Conservation (phyloP, 37 sponge, comb jelly and placozoan genomes). For the Diacarnus erythraeanus region DNA sequence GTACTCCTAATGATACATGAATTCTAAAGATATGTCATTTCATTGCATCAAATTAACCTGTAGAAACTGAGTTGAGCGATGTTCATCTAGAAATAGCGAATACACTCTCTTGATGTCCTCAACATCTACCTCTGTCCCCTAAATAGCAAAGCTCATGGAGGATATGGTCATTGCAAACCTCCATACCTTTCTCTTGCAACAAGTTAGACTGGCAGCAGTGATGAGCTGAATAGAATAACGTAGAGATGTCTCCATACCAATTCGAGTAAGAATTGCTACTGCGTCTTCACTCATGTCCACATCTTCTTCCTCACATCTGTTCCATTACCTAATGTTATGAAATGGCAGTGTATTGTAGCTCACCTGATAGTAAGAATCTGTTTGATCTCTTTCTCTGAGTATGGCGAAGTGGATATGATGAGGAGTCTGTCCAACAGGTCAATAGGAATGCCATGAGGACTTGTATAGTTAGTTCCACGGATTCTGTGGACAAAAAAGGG, state of each 20-base stretch:
- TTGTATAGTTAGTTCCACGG: slow-evolving; percentile 89
- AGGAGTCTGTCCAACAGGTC: slow-evolving; percentile 96
- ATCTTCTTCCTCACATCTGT: slow-evolving; percentile 98
- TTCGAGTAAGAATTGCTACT: slow-evolving; percentile 83
- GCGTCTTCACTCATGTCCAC: slow-evolving; percentile 98
- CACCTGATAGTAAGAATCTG: slow-evolving; percentile 93
- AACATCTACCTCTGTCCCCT: slow-evolving; percentile 92
- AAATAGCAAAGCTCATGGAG: background rate
- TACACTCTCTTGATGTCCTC: slow-evolving; percentile 97
- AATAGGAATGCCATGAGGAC: slow-evolving; percentile 97
- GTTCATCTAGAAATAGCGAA: slow-evolving; percentile 91
- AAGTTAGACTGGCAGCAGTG: slow-evolving; percentile 88
- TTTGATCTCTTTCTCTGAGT: slow-evolving; percentile 88
- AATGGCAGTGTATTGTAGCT: background rate
- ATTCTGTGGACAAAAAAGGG: slow-evolving; percentile 54
- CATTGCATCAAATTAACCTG: slow-evolving; percentile 20
- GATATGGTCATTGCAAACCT: background rate
- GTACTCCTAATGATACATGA: slow-evolving; percentile 21
- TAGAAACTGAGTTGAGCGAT: slow-evolving; percentile 91
- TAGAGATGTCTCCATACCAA: slow-evolving; percentile 93
- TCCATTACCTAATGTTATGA: too few species aligned
- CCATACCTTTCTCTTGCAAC: slow-evolving; percentile 89
- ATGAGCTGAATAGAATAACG: slow-evolving; percentile 98
- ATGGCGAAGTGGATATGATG: slow-evolving; percentile 94
- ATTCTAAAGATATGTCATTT: background rate